phyloP scores from a whole-genome alignment of 2,113 vertebrate genomes.

The Henicopernis longicauda region DNA sequence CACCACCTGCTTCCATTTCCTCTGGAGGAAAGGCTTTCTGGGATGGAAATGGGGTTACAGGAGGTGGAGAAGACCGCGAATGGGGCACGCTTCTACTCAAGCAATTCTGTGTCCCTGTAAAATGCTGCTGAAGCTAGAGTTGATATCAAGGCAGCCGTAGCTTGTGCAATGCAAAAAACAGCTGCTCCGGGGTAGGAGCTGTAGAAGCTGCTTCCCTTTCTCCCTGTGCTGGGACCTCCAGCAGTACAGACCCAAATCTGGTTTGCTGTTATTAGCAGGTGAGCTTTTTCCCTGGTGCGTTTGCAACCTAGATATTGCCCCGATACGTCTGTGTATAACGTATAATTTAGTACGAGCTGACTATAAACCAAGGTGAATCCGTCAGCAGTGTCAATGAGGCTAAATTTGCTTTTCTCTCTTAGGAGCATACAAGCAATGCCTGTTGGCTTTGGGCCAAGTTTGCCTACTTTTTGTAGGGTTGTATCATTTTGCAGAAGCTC shows the following conservation, averaged over 20 bases:
- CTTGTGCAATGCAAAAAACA: neutral
- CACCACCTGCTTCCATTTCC: neutral
- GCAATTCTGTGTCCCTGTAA: neutral
- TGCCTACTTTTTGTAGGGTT: neutral
- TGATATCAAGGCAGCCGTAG: neutral
- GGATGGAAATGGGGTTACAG: neutral
- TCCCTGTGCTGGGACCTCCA: neutral
- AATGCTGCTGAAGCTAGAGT: neutral
- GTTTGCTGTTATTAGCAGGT: constrained; percentile 19
- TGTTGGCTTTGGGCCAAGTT: neutral
- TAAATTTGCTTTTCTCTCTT: neutral
- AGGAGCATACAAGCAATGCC: neutral
- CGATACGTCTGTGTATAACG: neutral
- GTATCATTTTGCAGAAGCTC: neutral
- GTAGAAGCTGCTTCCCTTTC: neutral
- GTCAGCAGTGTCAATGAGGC: neutral
- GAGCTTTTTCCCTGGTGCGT: constrained; percentile 22
- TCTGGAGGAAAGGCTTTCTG: neutral
- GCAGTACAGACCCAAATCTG: constrained; percentile 25
- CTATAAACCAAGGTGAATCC: constrained; percentile 12
- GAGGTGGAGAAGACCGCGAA: neutral
- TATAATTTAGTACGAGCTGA: neutral
- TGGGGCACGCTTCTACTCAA: neutral
- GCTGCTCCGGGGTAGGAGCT: neutral
- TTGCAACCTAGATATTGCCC: constrained; percentile 50